Percentiles rank a stretch among this genome's conserved stretches.
Conservation (phyloP, 2,113 vertebrate genomes). For the Felis chaus region DNA sequence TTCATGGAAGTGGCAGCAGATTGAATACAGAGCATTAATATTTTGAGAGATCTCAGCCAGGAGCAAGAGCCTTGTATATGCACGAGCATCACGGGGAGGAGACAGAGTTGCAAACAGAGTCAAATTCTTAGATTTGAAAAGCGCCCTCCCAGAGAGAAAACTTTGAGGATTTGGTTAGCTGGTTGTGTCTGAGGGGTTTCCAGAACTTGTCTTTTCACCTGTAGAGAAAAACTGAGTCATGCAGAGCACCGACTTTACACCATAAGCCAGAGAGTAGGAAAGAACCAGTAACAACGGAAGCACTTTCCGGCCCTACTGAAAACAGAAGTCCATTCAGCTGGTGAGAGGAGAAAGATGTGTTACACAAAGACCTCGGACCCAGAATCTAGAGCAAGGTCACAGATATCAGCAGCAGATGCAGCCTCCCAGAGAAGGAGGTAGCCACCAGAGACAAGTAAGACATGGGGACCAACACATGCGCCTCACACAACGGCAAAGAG, state of each 20-base stretch:
- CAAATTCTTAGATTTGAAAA: background rate
- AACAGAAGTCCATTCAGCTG: background rate
- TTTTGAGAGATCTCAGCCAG: background rate
- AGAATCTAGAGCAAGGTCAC: background rate
- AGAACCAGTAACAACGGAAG: background rate
- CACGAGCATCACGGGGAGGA: background rate
- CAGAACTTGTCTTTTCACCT: background rate
- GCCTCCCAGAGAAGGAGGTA: background rate
- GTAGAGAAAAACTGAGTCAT: background rate
- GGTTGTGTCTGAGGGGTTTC: background rate
- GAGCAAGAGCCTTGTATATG: background rate
- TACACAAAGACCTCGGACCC: background rate
- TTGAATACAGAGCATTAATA: background rate
- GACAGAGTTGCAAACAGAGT: background rate
- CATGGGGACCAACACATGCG: background rate
- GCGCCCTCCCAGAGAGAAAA: background rate
- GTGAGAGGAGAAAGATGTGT: background rate
- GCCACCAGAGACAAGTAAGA: background rate
- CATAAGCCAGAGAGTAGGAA: background rate
- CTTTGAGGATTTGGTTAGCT: background rate
- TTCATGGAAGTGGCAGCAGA: background rate
- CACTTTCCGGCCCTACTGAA: background rate
- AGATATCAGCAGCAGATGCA: background rate
- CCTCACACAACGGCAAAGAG: background rate
- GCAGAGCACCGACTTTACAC: background rate